A percentile compares a stretch with the other conserved stretches of the same genome.
phyloP scores from a whole-genome alignment of 2,113 vertebrate genomes.

The Sterna hirundo region DNA sequence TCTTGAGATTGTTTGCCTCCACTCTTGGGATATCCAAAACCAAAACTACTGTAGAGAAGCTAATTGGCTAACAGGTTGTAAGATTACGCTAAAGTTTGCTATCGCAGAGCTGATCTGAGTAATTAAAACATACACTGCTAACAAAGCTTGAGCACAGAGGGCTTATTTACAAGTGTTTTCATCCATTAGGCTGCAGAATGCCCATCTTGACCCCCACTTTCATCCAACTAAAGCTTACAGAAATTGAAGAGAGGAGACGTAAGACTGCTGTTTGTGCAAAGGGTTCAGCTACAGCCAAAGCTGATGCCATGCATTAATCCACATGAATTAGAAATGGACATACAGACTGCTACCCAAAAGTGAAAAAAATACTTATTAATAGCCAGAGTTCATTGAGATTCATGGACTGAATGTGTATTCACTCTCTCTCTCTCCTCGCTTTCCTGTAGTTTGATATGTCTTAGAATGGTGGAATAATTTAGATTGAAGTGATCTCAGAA shows the following conservation, averaged over 20 bases:
- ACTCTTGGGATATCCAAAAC: neutral
- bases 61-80: neutral
- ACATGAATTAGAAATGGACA: neutral
- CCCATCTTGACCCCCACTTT: neutral
- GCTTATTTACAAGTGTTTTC: neutral
- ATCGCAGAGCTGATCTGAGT: neutral
- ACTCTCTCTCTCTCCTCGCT: fast-evolving
- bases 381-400: neutral
- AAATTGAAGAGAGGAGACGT: neutral
- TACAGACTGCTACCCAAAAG: neutral
- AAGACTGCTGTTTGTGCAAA: neutral
- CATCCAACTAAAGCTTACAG: neutral
- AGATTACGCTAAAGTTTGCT: neutral
- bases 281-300: neutral
- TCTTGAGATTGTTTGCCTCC: neutral
- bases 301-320: neutral
- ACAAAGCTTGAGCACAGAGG: neutral
- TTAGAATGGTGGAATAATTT: neutral
- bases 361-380: neutral
- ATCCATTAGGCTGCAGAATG: neutral
- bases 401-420: neutral
- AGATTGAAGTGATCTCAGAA: neutral
- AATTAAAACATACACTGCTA: neutral
- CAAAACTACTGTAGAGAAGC: neutral
- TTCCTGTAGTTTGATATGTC: neutral